Evolutionary conservation across 2,888 invertebrate species (phyloP).

Genomic region (Limenitis arthemis): DNA sequence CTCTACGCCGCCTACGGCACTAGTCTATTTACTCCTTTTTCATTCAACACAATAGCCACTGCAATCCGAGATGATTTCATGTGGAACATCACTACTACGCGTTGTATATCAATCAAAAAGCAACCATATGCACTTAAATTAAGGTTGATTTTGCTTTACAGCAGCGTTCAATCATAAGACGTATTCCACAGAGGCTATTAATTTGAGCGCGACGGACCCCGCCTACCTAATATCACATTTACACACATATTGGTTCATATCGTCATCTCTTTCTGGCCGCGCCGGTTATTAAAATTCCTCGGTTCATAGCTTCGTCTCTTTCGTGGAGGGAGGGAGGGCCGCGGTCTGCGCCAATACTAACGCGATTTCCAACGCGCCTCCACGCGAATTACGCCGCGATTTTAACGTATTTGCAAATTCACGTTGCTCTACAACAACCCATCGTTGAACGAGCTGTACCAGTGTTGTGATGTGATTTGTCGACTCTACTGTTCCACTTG

Average conservation of each 20-base stretch:
- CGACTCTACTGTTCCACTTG: background rate
- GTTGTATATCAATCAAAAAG: conserved; percentile 22
- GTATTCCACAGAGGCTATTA: conserved; percentile 64
- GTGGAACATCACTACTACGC: conserved; percentile 41
- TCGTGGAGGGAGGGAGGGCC: conserved; percentile 49
- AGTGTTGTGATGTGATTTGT: conserved; percentile 11
- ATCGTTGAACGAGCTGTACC: conserved; percentile 5
- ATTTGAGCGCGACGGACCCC: conserved; percentile 71
- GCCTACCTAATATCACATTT: conserved; percentile 67
- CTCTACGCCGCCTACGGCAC: conserved; percentile 67
- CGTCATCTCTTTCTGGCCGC: conserved; percentile 62
- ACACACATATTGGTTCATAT: conserved; percentile 63
- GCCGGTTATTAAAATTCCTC: conserved; percentile 71
- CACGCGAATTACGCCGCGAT: conserved; percentile 60
- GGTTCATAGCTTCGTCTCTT: conserved; percentile 64
- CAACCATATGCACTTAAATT: conserved; percentile 33
- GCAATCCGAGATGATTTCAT: conserved; percentile 55
- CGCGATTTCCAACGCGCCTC: conserved; percentile 67
- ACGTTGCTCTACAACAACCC: conserved; percentile 13
- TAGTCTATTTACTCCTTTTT: conserved; percentile 71
- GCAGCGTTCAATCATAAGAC: conserved; percentile 46
- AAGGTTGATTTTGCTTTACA: conserved; percentile 30
- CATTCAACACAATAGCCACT: conserved; percentile 71
- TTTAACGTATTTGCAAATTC: conserved; percentile 30
- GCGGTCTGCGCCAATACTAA: conserved; percentile 56